Conservation (phyloP, 2,888 invertebrate species). For the Trachelus iudaicus region DNA sequence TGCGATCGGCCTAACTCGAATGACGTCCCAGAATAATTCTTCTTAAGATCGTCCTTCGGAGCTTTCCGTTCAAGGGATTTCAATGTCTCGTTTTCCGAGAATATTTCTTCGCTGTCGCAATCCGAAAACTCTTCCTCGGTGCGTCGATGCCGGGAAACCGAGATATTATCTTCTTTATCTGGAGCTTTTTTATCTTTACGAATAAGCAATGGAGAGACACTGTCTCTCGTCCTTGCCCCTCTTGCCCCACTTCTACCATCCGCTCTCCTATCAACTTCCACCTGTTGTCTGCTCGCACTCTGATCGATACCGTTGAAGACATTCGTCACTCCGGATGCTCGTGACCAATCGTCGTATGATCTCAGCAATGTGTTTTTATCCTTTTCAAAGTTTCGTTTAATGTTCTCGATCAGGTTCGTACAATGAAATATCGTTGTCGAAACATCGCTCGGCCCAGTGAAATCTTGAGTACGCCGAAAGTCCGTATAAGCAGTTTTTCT, state of each 20-base stretch:
- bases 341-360: no score
- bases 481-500: no score
- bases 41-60: not conserved
- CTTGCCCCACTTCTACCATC: not conserved
- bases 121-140: constrained; percentile 36
- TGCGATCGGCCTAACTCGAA: not conserved
- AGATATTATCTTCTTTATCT: not conserved
- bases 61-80: not conserved
- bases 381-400: no score
- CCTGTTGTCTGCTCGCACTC: not conserved
- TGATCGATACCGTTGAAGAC: not conserved
- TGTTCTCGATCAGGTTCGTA: no score
- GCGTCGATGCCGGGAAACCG: no score
- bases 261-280: not conserved
- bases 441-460: no score
- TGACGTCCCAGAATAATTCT: not conserved
- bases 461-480: no score
- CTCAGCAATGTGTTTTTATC: no score
- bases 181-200: not conserved
- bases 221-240: not conserved
- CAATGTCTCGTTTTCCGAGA: constrained; percentile 35
- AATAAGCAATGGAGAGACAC: not conserved
- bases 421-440: no score
- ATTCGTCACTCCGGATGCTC: no score
- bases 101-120: constrained; percentile 47